Percentiles rank a stretch among this genome's conserved stretches.
phyloP scores from a whole-genome alignment of 2,113 vertebrate genomes.

The Lasiurus borealis region DNA sequence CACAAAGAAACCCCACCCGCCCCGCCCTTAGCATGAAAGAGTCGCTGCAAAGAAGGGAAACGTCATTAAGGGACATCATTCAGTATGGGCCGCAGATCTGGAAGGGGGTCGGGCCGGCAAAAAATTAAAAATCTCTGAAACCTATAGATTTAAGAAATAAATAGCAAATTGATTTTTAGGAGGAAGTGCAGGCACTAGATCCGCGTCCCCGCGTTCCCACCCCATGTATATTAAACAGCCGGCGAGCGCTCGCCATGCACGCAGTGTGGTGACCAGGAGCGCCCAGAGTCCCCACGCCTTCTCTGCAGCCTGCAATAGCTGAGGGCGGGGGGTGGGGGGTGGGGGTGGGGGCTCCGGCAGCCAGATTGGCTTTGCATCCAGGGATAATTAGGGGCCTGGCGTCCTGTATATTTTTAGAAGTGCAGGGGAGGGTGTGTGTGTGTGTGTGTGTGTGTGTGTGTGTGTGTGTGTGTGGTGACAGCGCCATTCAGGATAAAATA shows the following conservation, averaged over 20 bases:
- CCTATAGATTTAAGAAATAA: conserved; percentile 82
- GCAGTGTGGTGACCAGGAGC: conserved; percentile 79
- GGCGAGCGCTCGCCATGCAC: conserved; percentile 75
- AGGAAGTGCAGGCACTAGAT: conserved; percentile 76
- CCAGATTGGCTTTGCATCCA: conserved; percentile 79
- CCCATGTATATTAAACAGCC: conserved; percentile 90
- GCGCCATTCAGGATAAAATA: not conserved
- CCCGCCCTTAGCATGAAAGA: conserved; percentile 59
- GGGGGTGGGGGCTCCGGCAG: not conserved
- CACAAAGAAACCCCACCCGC: conserved; percentile 65
- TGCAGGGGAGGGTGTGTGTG: not conserved
- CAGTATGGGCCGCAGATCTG: conserved; percentile 79
- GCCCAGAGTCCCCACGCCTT: not conserved
- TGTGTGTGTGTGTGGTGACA: not conserved
- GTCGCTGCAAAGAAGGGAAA: conserved; percentile 43
- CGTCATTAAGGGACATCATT: conserved; percentile 83
- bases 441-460: not conserved
- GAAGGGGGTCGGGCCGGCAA: conserved; percentile 49
- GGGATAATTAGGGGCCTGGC: conserved; percentile 78
- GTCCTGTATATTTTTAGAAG: not conserved
- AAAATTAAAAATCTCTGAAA: conserved; percentile 72
- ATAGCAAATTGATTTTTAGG: conserved; percentile 85
- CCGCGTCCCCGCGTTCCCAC: conserved; percentile 86
- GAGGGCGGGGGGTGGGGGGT: too few species aligned
- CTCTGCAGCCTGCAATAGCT: too few species aligned